phyloP scores from a whole-genome alignment of 2,888 invertebrate genomes.

The Atethmia centrago region DNA sequence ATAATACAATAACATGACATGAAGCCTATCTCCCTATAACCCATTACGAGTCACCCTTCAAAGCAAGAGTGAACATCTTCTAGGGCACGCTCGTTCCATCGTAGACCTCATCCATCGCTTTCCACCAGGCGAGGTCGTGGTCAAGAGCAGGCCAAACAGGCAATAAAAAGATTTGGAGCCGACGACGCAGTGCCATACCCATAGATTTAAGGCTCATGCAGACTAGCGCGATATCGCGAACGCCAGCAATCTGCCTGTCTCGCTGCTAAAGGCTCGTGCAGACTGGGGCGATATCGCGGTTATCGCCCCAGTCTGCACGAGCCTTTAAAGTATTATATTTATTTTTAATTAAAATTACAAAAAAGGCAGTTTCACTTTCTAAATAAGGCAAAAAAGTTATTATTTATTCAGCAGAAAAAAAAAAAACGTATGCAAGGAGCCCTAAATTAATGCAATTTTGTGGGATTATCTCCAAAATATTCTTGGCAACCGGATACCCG shows the following conservation, averaged over 20 bases:
- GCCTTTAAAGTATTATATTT: not conserved
- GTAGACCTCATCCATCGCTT: not conserved
- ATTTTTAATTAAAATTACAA: not conserved
- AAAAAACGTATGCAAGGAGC: conserved; percentile 26
- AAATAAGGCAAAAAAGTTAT: not conserved
- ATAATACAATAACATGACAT: not conserved
- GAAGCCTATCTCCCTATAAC: not conserved
- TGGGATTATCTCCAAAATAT: conserved; percentile 56
- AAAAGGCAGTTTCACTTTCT: not conserved
- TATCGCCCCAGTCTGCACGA: no score
- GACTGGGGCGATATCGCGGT: no score
- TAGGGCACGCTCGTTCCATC: not conserved
- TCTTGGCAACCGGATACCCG: conserved; percentile 57
- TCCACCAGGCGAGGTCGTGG: not conserved
- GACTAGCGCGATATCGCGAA: no score
- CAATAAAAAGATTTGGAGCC: not conserved
- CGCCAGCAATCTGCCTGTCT: no score
- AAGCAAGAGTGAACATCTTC: not conserved
- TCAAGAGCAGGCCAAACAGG: not conserved
- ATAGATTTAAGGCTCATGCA: no score
- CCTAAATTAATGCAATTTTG: conserved; percentile 50
- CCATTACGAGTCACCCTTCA: not conserved
- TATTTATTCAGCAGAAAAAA: conserved; percentile 14
- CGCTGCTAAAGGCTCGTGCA: no score
- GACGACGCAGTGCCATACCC: not conserved